Evolutionary conservation across 2,888 invertebrate species (phyloP).

Genomic region (Steromphala cineraria): DNA sequence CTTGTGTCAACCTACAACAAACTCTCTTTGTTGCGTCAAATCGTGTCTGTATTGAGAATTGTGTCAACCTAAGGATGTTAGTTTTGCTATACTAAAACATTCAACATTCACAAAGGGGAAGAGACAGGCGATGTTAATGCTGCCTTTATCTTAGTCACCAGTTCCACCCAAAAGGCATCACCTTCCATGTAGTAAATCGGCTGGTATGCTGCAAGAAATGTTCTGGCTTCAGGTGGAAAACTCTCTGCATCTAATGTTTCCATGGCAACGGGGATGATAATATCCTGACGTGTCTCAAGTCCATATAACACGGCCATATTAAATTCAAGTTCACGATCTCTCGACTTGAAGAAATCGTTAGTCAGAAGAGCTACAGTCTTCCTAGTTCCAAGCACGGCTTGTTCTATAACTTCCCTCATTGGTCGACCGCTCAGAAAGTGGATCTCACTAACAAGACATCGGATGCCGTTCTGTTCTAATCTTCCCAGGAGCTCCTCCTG

Average conservation of each 20-base stretch:
- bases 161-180: neutral
- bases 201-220: neutral
- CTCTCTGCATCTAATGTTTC: neutral
- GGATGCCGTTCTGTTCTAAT: neutral
- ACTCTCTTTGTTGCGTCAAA: too few relatives aligned
- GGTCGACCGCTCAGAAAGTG: conserved; percentile 2
- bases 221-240: conserved; percentile 5
- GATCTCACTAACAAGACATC: neutral
- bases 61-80: too few relatives aligned
- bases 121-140: too few relatives aligned
- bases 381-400: conserved; percentile 12
- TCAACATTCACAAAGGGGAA: too few relatives aligned
- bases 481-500: neutral
- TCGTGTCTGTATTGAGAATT: too few relatives aligned
- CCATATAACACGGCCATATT: conserved; percentile 25
- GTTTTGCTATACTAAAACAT: too few relatives aligned
- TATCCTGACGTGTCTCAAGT: neutral
- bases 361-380: conserved; percentile 13
- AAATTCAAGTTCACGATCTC: conserved; percentile 22
- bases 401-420: conserved; percentile 15
- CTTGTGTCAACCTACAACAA: too few relatives aligned
- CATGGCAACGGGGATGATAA: neutral
- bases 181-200: neutral
- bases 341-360: neutral
- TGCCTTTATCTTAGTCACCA: neutral